Evolutionary conservation across 2,797 vertebrate genomes (phyloP).

Genomic region (Neopelma chrysocephalum): DNA sequence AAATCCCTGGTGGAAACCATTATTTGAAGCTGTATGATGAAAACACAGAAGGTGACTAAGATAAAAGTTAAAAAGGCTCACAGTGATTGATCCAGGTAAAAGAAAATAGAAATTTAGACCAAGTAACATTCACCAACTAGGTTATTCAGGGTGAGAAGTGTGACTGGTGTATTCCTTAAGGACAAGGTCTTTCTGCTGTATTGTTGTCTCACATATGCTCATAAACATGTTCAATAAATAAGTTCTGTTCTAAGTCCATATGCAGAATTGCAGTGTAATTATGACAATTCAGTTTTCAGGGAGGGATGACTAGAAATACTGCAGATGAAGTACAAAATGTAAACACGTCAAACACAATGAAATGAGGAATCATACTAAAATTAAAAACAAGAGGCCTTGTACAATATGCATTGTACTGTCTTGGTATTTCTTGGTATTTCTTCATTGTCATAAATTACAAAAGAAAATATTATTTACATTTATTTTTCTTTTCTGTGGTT

Average conservation of each 20-base stretch:
- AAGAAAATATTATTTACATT: not conserved
- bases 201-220: not conserved
- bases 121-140: not conserved
- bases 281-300: not conserved
- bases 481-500: not conserved
- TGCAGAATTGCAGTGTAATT: not conserved
- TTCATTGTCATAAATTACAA: not conserved
- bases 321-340: not conserved
- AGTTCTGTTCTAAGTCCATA: not conserved
- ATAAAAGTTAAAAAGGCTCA: not conserved
- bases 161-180: not conserved
- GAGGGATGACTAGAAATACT: not conserved
- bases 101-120: not conserved
- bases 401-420: not conserved
- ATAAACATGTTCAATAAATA: not conserved
- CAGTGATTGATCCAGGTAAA: not conserved
- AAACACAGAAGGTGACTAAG: not conserved
- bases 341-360: not conserved
- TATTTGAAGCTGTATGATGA: conserved; percentile 24
- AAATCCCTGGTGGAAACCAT: not conserved
- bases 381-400: not conserved
- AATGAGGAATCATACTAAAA: not conserved
- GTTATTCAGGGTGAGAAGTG: not conserved
- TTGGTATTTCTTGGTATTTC: not conserved
- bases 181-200: not conserved